A percentile compares a stretch with the other conserved stretches of the same genome.
Evolutionary conservation across 2,888 invertebrate species (phyloP).

Genomic region (Tetragonula carbonaria): DNA sequence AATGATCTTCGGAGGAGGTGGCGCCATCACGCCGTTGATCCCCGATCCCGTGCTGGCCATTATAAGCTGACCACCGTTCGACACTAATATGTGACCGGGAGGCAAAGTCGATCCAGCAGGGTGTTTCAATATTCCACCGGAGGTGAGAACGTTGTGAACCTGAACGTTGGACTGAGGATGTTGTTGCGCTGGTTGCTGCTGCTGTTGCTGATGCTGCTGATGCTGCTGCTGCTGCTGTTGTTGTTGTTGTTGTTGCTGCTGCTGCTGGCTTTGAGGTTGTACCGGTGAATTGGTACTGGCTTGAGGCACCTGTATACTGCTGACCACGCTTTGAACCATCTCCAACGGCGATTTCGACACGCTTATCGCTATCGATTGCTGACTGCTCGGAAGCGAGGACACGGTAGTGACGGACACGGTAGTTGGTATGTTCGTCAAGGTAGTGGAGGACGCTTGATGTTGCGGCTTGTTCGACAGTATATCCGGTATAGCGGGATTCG

Average conservation of each 20-base stretch:
- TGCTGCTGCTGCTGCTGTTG: conserved; percentile 77
- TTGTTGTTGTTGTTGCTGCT: conserved; percentile 70
- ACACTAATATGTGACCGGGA: conserved; percentile 90
- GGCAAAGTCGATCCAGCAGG: conserved; percentile 84
- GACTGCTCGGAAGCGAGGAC: conserved; percentile 68
- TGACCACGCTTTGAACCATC: conserved; percentile 92
- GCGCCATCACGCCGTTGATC: conserved; percentile 86
- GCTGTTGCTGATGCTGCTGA: conserved; percentile 53
- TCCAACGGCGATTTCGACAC: conserved; percentile 88
- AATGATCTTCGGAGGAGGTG: conserved; percentile 86
- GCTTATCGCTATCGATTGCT: conserved; percentile 79
- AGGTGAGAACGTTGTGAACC: conserved; percentile 81
- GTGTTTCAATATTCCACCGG: conserved; percentile 84
- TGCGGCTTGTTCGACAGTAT: conserved; percentile 80
- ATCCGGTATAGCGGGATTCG: conserved; percentile 82
- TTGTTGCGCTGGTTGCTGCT: conserved; percentile 77
- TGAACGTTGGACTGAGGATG: conserved; percentile 76
- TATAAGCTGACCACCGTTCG: conserved; percentile 90
- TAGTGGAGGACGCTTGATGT: conserved; percentile 82
- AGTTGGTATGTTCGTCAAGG: conserved; percentile 82
- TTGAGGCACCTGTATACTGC: conserved; percentile 87
- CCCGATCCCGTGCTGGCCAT: conserved; percentile 87
- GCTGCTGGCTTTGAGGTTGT: conserved; percentile 72
- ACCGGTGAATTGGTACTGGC: conserved; percentile 73
- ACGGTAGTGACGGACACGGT: conserved; percentile 61